phyloP scores from a whole-genome alignment of 2,888 invertebrate genomes.

The Diarsia dahlii region DNA sequence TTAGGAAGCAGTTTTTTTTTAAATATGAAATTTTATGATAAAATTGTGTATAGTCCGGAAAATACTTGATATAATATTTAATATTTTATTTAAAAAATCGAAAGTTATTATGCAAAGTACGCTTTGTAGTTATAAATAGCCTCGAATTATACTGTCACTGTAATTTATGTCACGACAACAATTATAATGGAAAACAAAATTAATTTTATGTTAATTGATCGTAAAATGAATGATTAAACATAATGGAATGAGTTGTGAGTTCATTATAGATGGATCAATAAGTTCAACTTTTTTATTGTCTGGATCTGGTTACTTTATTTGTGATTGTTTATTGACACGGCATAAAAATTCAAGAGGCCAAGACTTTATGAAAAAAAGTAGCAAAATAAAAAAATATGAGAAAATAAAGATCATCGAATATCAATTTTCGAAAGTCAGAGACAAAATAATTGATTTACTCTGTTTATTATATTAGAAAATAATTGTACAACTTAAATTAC shows the following conservation, averaged over 20 bases:
- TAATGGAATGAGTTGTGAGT: conserved; percentile 12
- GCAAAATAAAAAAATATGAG: neutral
- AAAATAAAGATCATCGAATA: neutral
- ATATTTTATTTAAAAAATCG: neutral
- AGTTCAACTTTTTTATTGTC: neutral
- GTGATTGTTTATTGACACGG: neutral
- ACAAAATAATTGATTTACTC: neutral
- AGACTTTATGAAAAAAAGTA: neutral
- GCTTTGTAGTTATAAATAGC: conserved; percentile 16
- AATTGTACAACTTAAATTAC: neutral
- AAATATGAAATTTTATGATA: neutral
- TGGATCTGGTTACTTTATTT: neutral
- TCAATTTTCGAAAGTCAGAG: neutral
- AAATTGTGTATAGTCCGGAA: neutral
- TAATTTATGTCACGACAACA: conserved; percentile 44
- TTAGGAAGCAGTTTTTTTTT: conserved; percentile 3
- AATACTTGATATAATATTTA: neutral
- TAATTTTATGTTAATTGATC: conserved; percentile 49
- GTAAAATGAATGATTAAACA: conserved; percentile 37
- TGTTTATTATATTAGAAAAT: neutral
- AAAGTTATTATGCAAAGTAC: conserved; percentile 10
- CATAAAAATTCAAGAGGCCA: neutral
- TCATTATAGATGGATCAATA: conserved; percentile 27
- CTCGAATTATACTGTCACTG: conserved; percentile 40
- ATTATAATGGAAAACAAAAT: conserved; percentile 34